Evolutionary conservation across 1,140 invertebrate species (phyloP).

Genomic region (Saccostrea echinata): DNA sequence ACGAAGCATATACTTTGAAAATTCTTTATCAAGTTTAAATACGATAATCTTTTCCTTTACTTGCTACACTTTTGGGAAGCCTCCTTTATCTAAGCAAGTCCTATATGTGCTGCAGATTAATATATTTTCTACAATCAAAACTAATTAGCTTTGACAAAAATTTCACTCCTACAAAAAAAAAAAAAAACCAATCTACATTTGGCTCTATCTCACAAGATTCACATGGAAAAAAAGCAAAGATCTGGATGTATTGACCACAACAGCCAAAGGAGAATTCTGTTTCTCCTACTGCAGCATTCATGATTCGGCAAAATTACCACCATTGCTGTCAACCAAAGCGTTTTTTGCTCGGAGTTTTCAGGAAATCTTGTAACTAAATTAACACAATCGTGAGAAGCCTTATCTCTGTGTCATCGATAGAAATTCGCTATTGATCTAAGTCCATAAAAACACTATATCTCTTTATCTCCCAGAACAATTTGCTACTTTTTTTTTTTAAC

Average conservation of each 20-base stretch:
- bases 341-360: not conserved
- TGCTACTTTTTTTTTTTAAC: not conserved
- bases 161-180: not conserved
- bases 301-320: constrained; percentile 12
- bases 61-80: too few relatives aligned
- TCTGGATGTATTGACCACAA: not conserved
- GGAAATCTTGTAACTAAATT: constrained; percentile 19
- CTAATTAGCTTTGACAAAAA: too few relatives aligned
- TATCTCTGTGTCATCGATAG: constrained; percentile 1
- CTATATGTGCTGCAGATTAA: too few relatives aligned
- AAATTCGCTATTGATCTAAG: not conserved
- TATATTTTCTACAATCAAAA: too few relatives aligned
- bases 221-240: not conserved
- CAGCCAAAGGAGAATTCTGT: not conserved
- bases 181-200: too few relatives aligned
- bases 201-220: not conserved
- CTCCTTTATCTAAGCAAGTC: too few relatives aligned
- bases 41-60: too few relatives aligned
- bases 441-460: not conserved
- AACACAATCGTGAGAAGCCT: not conserved
- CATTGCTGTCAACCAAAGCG: not conserved
- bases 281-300: not conserved
- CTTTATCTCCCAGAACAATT: not conserved
- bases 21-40: too few relatives aligned
- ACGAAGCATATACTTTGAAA: too few relatives aligned